These are phyloP conservation scores for Amphiprion percula DNA, from an alignment of 2,113 vertebrate species.

Conservation along the genomic window DNA sequence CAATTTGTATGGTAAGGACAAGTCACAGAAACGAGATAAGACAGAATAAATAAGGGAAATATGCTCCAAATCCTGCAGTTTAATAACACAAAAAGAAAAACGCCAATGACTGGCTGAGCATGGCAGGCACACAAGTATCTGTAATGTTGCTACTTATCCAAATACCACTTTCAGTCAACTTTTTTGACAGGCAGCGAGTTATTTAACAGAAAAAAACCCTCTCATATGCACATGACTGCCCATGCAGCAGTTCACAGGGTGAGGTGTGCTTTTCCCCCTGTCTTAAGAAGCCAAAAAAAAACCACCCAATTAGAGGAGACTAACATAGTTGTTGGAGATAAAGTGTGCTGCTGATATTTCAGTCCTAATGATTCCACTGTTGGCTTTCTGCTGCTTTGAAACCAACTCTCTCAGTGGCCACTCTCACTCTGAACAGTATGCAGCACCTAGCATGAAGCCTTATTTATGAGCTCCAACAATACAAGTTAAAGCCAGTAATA, in stretches of 20 bases:
- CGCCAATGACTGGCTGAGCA: neutral
- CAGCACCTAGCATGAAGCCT: neutral
- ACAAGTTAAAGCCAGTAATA: neutral
- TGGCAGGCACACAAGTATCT: neutral
- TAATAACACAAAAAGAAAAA: neutral
- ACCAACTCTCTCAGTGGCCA: slow-evolving; percentile 5
- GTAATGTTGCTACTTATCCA: neutral
- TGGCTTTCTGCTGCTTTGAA: slow-evolving; percentile 25
- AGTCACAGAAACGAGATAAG: neutral
- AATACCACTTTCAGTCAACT: neutral
- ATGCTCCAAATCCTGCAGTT: neutral
- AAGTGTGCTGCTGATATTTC: slow-evolving; percentile 25
- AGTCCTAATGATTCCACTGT: slow-evolving; percentile 12
- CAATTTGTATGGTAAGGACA: too few relatives aligned
- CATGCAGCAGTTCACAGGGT: neutral
- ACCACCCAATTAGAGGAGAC: neutral
- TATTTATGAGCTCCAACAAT: neutral
- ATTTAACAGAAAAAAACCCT: slow-evolving; percentile 13
- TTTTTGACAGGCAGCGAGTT: neutral
- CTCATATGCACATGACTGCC: neutral
- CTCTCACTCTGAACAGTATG: slow-evolving; percentile 21
- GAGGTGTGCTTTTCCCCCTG: neutral
- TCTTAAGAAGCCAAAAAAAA: neutral
- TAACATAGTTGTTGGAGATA: neutral
- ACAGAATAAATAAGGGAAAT: neutral